Evolutionary conservation across 2,797 vertebrate species (phyloP), one percentile per base, ranked within the genome.

Genomic region (Iguana delicatissima): DNA sequence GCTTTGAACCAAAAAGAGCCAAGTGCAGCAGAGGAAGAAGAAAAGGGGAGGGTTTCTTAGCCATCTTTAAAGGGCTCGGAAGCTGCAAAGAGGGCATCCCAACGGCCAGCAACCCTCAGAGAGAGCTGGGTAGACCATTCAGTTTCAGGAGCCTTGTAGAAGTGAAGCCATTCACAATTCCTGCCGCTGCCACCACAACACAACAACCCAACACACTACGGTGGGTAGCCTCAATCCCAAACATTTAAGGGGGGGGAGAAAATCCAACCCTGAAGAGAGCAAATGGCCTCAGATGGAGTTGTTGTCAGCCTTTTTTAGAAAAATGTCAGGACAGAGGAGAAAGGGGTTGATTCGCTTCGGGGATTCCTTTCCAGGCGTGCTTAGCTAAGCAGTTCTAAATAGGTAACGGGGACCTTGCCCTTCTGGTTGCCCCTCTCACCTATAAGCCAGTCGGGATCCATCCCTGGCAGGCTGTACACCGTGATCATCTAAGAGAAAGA

Each of bases 381-480:
- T 97, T 98, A 99, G 96, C 98, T 99, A 91, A 99, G 98, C 89
- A 99, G 98, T 97, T 99, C 99, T 98, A 99, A 96, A 96, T 99
- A 99, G 88, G 99, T 99, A 93, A 99, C 98, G 0, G 99, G 99
- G 93, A 99, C 99, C 94, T 98, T 99, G 90, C 99, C 99, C 94
- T 98, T 99, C 96, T 98, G 98, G 96, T 99, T 99, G 80, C 99
- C 98, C 91, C 98, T 96, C 96, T 99, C 99, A 81, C 99, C 99
- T 24, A 99, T 94, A 93, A 99, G 98, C 99, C 99, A 99, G 94
- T 99, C 99, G 0, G 98, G 98, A 92, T 99, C 99, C 99, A 99
- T 99, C 86, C 99, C 99, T 0, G 98, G 99, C 93, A 99, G 97
- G 46, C 98, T 99, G 97, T 99, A 99, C 95, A 99, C 98, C 0